Evolutionary conservation across 2,113 vertebrate species (phyloP).

Genomic region (Emydocephalus ijimae): DNA sequence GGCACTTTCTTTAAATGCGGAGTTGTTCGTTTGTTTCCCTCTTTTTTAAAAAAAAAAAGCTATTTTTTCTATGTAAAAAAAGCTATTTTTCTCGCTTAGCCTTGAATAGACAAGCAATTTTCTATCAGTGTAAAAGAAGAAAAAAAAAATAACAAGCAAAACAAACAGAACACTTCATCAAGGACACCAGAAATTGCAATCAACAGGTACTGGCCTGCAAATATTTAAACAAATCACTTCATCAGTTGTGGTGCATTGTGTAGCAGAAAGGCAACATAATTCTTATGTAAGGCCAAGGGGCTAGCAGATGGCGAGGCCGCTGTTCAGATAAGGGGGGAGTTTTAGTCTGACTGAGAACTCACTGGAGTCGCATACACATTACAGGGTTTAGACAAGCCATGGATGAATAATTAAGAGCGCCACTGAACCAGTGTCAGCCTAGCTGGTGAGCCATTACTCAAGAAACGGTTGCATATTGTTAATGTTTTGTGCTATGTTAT

Average conservation of each 20-base stretch:
- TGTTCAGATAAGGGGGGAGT: not conserved
- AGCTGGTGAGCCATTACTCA: not conserved
- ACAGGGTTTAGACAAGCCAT: not conserved
- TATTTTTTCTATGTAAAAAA: not conserved
- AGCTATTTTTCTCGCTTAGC: not conserved
- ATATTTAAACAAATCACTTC: constrained; percentile 2
- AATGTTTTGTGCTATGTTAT: not conserved
- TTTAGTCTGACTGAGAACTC: not conserved
- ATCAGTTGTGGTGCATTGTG: not conserved
- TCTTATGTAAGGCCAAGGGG: not conserved
- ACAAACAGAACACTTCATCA: constrained; percentile 37
- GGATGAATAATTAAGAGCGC: not conserved
- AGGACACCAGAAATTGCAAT: constrained; percentile 37
- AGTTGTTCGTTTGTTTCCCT: not conserved
- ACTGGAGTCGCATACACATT: not conserved
- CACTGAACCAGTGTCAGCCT: not conserved
- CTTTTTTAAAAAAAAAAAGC: not conserved
- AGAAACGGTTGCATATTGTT: not conserved
- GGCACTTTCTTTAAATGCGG: not conserved
- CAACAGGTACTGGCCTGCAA: constrained; percentile 15
- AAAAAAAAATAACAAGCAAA: constrained; percentile 30
- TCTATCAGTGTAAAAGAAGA: constrained; percentile 21
- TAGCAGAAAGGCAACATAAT: not conserved
- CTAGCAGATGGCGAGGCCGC: not conserved
- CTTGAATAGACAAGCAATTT: constrained; percentile 55